A percentile compares a stretch with the other conserved stretches of the same genome.
These are phyloP conservation scores for Apis mellifera DNA, from an alignment of 1,140 invertebrate species.

Conservation along the genomic window Amel_HAv3.1 CM009932.2:5369501-5370000, in stretches of 20 bases:
- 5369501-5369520: constrained; percentile 32
- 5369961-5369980: too few relatives aligned
- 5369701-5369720: constrained; percentile 47
- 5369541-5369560: neutral
- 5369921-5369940: too few relatives aligned
- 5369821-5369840: too few relatives aligned
- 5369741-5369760: neutral
- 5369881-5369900: too few relatives aligned
- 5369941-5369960: too few relatives aligned
- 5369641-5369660: neutral
- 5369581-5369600: constrained; percentile 44
- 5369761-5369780: neutral
- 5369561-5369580: constrained; percentile 41
- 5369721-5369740: constrained; percentile 11
- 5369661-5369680: constrained; percentile 11
- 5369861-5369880: too few relatives aligned
- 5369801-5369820: too few relatives aligned
- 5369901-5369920: too few relatives aligned
- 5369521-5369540: constrained; percentile 13
- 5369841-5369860: too few relatives aligned
- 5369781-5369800: neutral
- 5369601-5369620: constrained; percentile 40
- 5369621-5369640: constrained; percentile 4
- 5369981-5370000: too few relatives aligned
- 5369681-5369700: constrained; percentile 35